Evolutionary conservation across 2,888 invertebrate species (phyloP).

Genomic region (Diplolepis rosae): DNA sequence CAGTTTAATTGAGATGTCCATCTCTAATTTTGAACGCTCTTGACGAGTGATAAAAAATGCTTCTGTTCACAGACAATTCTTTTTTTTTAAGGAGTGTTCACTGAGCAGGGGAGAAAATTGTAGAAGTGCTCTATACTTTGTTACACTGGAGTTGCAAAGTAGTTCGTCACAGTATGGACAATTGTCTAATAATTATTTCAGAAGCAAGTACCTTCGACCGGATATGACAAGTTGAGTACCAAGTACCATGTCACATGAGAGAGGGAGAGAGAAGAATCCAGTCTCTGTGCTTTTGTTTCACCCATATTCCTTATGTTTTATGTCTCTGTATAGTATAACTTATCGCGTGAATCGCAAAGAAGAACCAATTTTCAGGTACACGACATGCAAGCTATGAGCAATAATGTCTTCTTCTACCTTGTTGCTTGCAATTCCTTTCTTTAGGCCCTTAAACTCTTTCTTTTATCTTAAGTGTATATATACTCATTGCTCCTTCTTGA

Average conservation of each 20-base stretch:
- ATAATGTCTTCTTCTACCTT: slow-evolving; percentile 53
- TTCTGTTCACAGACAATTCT: slow-evolving; percentile 9
- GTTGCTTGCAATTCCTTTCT: too few relatives aligned
- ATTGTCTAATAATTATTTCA: slow-evolving; percentile 17
- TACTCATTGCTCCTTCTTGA: too few relatives aligned
- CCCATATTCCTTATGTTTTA: not conserved
- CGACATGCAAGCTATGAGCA: slow-evolving; percentile 42
- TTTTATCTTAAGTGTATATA: too few relatives aligned
- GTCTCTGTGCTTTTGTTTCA: not conserved
- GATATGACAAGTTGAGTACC: slow-evolving; percentile 21
- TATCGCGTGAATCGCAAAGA: slow-evolving; percentile 49
- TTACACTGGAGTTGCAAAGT: slow-evolving; percentile 21
- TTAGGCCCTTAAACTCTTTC: too few relatives aligned
- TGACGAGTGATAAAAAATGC: not conserved
- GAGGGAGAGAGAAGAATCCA: not conserved
- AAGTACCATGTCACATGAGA: slow-evolving; percentile 1
- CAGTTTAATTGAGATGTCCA: not conserved
- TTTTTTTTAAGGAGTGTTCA: slow-evolving; percentile 19
- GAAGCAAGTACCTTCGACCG: not conserved
- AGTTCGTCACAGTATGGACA: slow-evolving; percentile 17
- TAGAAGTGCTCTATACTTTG: not conserved
- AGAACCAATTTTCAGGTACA: slow-evolving; percentile 51
- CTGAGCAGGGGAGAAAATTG: slow-evolving; percentile 12
- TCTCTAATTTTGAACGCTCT: not conserved
- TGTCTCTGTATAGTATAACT: slow-evolving; percentile 39